A percentile compares a stretch with the other conserved stretches of the same genome.
phyloP scores from a whole-genome alignment of 2,113 vertebrate genomes.

The Pterophyllum scalare region DNA sequence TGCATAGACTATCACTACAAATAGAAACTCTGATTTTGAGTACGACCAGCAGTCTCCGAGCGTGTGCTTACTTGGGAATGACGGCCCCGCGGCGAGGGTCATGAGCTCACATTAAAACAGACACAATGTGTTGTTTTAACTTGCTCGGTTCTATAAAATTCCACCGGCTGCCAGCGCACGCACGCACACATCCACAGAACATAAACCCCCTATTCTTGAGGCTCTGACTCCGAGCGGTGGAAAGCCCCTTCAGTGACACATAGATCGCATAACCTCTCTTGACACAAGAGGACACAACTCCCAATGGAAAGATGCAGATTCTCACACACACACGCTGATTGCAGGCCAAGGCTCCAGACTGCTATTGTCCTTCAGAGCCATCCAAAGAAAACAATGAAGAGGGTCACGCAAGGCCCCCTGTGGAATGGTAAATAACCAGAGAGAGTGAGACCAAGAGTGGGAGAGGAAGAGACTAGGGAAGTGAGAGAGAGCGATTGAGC shows the following conservation, averaged over 20 bases:
- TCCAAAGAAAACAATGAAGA: conserved; percentile 73
- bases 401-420: conserved; percentile 66
- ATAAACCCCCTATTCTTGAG: conserved; percentile 42
- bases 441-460: conserved; percentile 29
- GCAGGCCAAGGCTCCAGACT: conserved; percentile 66
- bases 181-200: conserved; percentile 1
- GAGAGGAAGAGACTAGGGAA: conserved; percentile 37
- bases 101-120: conserved; percentile 66
- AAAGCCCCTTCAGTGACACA: conserved; percentile 76
- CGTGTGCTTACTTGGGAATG: conserved; percentile 38
- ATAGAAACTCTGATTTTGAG: conserved; percentile 20
- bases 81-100: conserved; percentile 57
- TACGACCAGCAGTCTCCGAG: conserved; percentile 29
- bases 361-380: conserved; percentile 73
- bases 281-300: conserved; percentile 70
- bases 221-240: conserved; percentile 57
- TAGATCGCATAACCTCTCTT: conserved; percentile 76
- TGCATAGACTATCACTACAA: not conserved
- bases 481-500: conserved; percentile 30
- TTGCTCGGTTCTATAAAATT: conserved; percentile 52
- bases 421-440: conserved; percentile 68
- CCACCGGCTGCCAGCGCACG: not conserved
- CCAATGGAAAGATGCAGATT: conserved; percentile 73
- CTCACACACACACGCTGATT: conserved; percentile 54
- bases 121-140: conserved; percentile 64